Percentiles rank a stretch among this genome's conserved stretches.
Evolutionary conservation across 30 jellyfish, hydroid and myxozoan genomes (phyloP).

Genomic region (Cassiopea andromeda): DNA sequence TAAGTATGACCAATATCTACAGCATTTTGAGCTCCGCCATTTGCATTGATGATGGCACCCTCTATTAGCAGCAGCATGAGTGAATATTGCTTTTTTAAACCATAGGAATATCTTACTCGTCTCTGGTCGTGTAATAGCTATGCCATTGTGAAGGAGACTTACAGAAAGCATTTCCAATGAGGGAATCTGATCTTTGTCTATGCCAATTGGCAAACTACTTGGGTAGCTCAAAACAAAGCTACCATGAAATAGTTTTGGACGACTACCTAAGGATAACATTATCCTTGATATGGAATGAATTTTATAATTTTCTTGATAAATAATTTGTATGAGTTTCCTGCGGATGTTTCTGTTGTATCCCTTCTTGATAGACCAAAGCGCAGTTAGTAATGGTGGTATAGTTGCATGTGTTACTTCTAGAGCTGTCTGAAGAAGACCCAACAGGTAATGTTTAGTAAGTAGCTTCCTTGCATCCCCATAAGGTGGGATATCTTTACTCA

Average conservation of each 20-base stretch:
- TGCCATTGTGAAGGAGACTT: neutral
- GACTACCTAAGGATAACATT: slow-evolving; percentile 20
- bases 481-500: slow-evolving; percentile 30
- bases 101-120: neutral
- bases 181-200: slow-evolving; percentile 5
- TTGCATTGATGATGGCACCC: neutral
- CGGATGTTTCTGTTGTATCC: slow-evolving; percentile 10
- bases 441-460: slow-evolving; percentile 26
- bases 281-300: slow-evolving; percentile 9
- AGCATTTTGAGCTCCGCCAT: neutral
- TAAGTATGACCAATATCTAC: neutral
- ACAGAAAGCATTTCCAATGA: slow-evolving; percentile 39
- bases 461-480: slow-evolving; percentile 41
- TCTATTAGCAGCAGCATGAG: neutral
- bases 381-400: slow-evolving; percentile 36
- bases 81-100: slow-evolving; percentile 31
- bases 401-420: slow-evolving; percentile 51
- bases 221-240: slow-evolving; percentile 48
- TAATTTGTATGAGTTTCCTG: neutral
- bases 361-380: slow-evolving; percentile 49
- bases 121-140: slow-evolving; percentile 33
- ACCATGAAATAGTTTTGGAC: slow-evolving; percentile 36
- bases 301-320: slow-evolving; percentile 10
- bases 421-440: slow-evolving; percentile 40
- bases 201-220: slow-evolving; percentile 26